Conservation (phyloP, 2,113 vertebrate species). For the Oreochromis spilurus region DNA sequence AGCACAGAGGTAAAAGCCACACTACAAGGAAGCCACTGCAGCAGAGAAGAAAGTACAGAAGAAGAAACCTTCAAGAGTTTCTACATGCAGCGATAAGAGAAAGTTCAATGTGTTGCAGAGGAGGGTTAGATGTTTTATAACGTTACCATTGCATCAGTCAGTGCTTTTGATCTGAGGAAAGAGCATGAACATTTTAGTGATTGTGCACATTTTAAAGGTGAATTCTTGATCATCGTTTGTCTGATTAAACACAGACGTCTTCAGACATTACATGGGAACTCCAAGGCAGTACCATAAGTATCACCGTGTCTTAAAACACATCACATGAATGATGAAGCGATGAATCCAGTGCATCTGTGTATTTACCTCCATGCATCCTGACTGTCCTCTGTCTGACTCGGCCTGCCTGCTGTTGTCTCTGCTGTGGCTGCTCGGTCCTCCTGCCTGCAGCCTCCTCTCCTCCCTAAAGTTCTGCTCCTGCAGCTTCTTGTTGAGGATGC, state of each 20-base stretch:
- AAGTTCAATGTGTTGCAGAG: constrained; percentile 15
- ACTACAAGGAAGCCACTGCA: constrained; percentile 3
- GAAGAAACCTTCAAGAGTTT: constrained; percentile 11
- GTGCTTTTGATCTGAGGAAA: constrained; percentile 64
- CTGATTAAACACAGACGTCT: constrained; percentile 5
- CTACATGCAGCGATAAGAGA: constrained; percentile 14
- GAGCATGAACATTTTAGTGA: constrained; percentile 46
- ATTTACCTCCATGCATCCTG: constrained; percentile 92
- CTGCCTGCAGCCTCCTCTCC: constrained; percentile 76
- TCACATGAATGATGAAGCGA: constrained; percentile 34
- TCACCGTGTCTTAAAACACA: constrained; percentile 34
- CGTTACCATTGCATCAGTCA: constrained; percentile 66
- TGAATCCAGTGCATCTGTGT: constrained; percentile 29
- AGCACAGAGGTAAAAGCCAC: constrained; percentile 13
- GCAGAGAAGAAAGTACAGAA: constrained; percentile 23
- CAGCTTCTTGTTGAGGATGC: constrained; percentile 91
- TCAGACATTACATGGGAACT: constrained; percentile 2
- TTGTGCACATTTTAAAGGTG: neutral
- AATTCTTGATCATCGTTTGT: neutral
- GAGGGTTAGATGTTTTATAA: constrained; percentile 39
- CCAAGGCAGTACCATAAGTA: constrained; percentile 8
- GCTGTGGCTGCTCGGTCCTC: constrained; percentile 71
- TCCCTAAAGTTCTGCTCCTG: constrained; percentile 89
- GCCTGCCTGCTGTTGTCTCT: constrained; percentile 61
- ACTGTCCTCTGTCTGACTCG: constrained; percentile 67